These are phyloP conservation scores for Anguilla anguilla DNA, from an alignment of 2,797 vertebrate genomes.

Conservation along the genomic window DNA sequence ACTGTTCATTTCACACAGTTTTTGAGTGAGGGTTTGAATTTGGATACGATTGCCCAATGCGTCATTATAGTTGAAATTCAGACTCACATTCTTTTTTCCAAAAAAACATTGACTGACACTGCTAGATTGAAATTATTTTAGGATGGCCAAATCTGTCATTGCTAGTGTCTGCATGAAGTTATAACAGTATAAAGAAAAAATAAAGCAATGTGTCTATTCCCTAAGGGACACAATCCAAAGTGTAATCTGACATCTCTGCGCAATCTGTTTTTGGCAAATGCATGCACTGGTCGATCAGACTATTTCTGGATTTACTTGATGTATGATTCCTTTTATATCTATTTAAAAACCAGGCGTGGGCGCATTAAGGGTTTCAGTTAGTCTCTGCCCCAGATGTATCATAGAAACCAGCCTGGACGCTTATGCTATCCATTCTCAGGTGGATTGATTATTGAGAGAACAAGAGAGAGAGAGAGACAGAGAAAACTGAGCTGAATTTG, in stretches of 20 bases:
- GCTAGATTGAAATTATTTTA: not conserved
- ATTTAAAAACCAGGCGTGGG: not conserved
- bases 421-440: not conserved
- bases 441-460: not conserved
- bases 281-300: not conserved
- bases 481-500: not conserved
- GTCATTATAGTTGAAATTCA: not conserved
- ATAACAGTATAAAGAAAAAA: not conserved
- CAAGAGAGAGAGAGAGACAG: constrained; percentile 10
- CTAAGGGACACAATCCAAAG: not conserved
- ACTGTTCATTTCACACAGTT: not conserved
- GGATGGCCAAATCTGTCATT: not conserved
- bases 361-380: not conserved
- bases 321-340: not conserved
- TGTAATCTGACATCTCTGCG: not conserved
- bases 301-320: not conserved
- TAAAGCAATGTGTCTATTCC: not conserved
- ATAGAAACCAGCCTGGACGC: not conserved
- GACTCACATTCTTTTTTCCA: not conserved
- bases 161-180: not conserved
- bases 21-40: not conserved
- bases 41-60: constrained; percentile 13
- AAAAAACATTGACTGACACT: not conserved
- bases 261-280: not conserved
- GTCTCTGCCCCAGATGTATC: not conserved